Base-by-base conservation (phyloP, 2,113 vertebrate genomes). In the Coregonus clupeaformis region DNA sequence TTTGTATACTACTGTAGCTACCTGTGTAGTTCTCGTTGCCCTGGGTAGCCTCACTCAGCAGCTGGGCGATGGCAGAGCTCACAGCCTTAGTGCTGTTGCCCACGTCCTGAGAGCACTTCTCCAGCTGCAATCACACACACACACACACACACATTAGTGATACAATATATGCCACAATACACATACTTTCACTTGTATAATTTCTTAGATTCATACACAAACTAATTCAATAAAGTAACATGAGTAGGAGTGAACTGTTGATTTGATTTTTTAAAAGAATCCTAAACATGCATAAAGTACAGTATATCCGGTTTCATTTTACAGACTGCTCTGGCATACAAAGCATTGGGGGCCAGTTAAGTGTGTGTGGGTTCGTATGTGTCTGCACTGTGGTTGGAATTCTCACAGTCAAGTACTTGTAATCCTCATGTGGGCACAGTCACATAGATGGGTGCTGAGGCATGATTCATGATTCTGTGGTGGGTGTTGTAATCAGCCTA, bases 21-120 rank as follows among this genome's bases (percentile, higher is more conserved):
- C 97, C 97, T 90, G 96, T 96, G 76, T 99, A 99, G 87, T 99
- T 99, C 90, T 99, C 97, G 0, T 99, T 98, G 85, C 97, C 97
- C 82, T 97, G 97, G n/a, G 96, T 95, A 27, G 96, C 94, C 79
- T 98, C 97, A 27, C 97, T 97, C 72, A 98, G 86, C 24, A 99
- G 93, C 81, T 98, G 95, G 72, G 97, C 97, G 0, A 99, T 96
- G 74, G 97, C 94, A 0, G 97, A 98, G 82, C 95, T 98, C 81
- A 99, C 97, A 0, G 97, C 96, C 87, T 99, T 99, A 13, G 96
- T 98, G 88, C 95, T 96, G 80, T 92, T 96, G 30, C 96, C 96
- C 81, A 99, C 92, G 69, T 99, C 97, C 87, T 99, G 97, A 12
- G 95, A 93, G 79, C 95, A 98, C 32, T 97, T 99, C 88, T 97